phyloP scores from a whole-genome alignment of 1,140 invertebrate genomes.

The Leucophenga varia region DNA sequence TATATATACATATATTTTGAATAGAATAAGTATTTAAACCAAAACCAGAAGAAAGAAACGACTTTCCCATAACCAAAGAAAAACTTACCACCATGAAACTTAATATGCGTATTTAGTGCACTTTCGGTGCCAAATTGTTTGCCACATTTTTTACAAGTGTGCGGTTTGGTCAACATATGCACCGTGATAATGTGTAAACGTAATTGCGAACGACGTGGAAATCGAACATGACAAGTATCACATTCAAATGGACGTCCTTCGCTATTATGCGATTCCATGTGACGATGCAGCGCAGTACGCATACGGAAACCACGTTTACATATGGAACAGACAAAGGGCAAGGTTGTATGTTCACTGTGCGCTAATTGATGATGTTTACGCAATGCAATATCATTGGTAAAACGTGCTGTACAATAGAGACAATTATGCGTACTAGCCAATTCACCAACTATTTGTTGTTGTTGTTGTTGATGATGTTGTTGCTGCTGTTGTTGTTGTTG shows the following conservation, averaged over 20 bases:
- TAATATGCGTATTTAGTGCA: conserved; percentile 54
- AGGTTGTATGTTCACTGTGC: conserved; percentile 37
- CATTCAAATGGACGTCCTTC: conserved; percentile 47
- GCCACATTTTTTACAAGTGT: conserved; percentile 47
- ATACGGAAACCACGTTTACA: conserved; percentile 49
- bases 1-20: too few species aligned
- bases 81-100: conserved; percentile 56
- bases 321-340: conserved; percentile 43
- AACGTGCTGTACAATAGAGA: conserved; percentile 38
- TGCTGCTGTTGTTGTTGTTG: neutral
- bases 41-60: too few species aligned
- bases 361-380: conserved; percentile 47
- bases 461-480: neutral
- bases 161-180: conserved; percentile 43
- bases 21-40: too few species aligned
- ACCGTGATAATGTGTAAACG: conserved; percentile 49
- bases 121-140: conserved; percentile 54
- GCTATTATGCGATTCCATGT: conserved; percentile 49
- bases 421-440: conserved; percentile 38
- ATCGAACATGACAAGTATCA: conserved; percentile 42
- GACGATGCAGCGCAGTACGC: conserved; percentile 45
- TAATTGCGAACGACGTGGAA: conserved; percentile 44
- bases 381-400: conserved; percentile 43
- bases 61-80: neutral
- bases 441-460: conserved; percentile 12